Evolutionary conservation across 2,797 vertebrate species (phyloP).

Genomic region (Eremophila alpestris): DNA sequence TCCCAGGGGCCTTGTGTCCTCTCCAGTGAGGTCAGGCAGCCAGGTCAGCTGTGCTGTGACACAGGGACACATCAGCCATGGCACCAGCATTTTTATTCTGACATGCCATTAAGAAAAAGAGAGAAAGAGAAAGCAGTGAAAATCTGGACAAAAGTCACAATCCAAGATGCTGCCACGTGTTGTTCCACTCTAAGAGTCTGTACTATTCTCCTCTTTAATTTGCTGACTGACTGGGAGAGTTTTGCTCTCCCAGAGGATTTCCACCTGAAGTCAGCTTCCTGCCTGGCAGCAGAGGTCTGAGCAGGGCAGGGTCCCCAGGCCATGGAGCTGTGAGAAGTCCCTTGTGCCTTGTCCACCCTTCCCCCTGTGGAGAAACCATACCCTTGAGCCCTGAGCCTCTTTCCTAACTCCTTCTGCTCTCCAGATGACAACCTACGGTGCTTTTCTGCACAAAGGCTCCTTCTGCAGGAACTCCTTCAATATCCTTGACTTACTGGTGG

Average conservation of each 20-base stretch:
- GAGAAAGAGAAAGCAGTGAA: not conserved
- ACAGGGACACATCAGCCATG: not conserved
- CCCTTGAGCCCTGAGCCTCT: not conserved
- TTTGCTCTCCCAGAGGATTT: not conserved
- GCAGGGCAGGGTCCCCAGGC: not conserved
- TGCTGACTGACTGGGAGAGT: not conserved
- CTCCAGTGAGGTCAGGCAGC: not conserved
- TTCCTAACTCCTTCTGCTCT: not conserved
- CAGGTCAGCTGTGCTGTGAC: not conserved
- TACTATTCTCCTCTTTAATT: not conserved
- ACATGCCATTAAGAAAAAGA: not conserved
- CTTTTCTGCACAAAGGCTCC: slow-evolving; percentile 95
- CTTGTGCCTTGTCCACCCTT: not conserved
- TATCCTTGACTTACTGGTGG: slow-evolving; percentile 95
- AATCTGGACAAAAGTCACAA: not conserved
- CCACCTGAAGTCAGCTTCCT: not conserved
- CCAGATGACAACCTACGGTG: slow-evolving; percentile 96
- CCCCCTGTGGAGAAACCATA: not conserved
- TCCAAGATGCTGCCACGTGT: not conserved
- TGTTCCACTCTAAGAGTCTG: not conserved
- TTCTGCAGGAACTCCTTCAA: slow-evolving; percentile 99
- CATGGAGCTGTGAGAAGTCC: not conserved
- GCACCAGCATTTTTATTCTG: not conserved
- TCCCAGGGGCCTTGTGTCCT: not conserved
- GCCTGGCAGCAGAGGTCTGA: not conserved